Conservation (phyloP, 2,797 vertebrate genomes). For the Coendou prehensilis region DNA sequence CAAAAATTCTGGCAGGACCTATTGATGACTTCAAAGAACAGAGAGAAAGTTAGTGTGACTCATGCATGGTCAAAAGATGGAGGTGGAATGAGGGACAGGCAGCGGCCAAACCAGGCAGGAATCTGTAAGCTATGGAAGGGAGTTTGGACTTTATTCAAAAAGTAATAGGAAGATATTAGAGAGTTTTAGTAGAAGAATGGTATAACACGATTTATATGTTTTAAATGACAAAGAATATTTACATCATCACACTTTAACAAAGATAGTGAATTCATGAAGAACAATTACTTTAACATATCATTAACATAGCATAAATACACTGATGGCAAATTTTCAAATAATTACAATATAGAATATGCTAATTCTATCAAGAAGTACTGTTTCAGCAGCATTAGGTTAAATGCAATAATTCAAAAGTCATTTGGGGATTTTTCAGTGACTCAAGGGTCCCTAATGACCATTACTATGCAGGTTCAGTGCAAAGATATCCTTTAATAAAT, state of each 20-base stretch:
- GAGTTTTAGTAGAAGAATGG: neutral
- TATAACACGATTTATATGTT: neutral
- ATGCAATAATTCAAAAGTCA: neutral
- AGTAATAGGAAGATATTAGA: neutral
- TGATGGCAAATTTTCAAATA: constrained; percentile 42
- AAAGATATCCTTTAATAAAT: constrained; percentile 29
- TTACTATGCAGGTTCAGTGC: neutral
- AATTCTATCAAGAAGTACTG: constrained; percentile 40
- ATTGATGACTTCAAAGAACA: neutral
- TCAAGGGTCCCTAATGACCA: neutral
- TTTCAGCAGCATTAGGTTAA: neutral
- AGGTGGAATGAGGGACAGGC: neutral
- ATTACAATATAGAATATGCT: neutral
- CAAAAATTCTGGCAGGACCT: neutral
- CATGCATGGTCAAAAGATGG: neutral
- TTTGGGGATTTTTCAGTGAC: neutral
- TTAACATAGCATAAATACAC: neutral
- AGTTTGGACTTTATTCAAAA: neutral
- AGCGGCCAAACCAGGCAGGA: neutral
- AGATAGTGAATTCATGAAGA: neutral
- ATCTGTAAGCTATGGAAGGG: neutral
- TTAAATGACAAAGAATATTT: constrained; percentile 33
- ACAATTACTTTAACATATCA: neutral
- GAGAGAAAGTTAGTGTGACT: neutral
- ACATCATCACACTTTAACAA: neutral